Percentiles rank a stretch among this genome's conserved stretches.
These are phyloP conservation scores for Herminia tarsipennalis DNA, from an alignment of 2,888 invertebrate species.

Conservation along the genomic window DNA sequence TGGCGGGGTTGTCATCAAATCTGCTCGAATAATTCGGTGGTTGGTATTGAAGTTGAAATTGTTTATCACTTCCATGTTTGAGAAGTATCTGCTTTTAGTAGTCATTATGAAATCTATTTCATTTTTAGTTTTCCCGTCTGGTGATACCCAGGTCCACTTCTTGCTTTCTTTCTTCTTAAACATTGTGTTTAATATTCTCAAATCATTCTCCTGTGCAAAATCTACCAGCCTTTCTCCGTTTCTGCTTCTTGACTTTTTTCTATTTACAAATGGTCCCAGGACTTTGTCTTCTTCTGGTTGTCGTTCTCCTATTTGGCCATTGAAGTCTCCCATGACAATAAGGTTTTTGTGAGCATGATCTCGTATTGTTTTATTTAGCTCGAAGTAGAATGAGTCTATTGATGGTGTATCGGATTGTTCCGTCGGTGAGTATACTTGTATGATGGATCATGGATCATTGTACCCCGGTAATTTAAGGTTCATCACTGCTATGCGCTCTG, in stretches of 20 bases:
- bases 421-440: slow-evolving; percentile 41
- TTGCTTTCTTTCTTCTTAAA: slow-evolving; percentile 23
- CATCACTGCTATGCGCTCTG: slow-evolving; percentile 37
- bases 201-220: slow-evolving; percentile 24
- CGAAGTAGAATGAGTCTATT: slow-evolving; percentile 34
- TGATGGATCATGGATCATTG: slow-evolving; percentile 36
- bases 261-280: slow-evolving; percentile 21
- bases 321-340: slow-evolving; percentile 26
- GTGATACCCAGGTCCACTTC: slow-evolving; percentile 36
- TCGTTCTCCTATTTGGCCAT: slow-evolving; percentile 27
- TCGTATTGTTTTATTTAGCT: slow-evolving; percentile 31
- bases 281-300: slow-evolving; percentile 23
- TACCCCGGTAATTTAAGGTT: slow-evolving; percentile 36
- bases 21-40: slow-evolving; percentile 16
- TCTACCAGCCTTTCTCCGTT: slow-evolving; percentile 31
- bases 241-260: slow-evolving; percentile 31
- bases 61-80: slow-evolving; percentile 6
- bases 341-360: slow-evolving; percentile 32
- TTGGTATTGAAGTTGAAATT: slow-evolving; percentile 5
- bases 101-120: slow-evolving; percentile 24
- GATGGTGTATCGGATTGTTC: slow-evolving; percentile 26
- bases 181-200: slow-evolving; percentile 10
- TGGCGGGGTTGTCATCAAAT: slow-evolving; percentile 17
- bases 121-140: slow-evolving; percentile 20
- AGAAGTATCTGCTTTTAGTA: slow-evolving; percentile 11